Evolutionary conservation across 2,113 vertebrate genomes (phyloP).

Genomic region (Gopherus flavomarginatus): DNA sequence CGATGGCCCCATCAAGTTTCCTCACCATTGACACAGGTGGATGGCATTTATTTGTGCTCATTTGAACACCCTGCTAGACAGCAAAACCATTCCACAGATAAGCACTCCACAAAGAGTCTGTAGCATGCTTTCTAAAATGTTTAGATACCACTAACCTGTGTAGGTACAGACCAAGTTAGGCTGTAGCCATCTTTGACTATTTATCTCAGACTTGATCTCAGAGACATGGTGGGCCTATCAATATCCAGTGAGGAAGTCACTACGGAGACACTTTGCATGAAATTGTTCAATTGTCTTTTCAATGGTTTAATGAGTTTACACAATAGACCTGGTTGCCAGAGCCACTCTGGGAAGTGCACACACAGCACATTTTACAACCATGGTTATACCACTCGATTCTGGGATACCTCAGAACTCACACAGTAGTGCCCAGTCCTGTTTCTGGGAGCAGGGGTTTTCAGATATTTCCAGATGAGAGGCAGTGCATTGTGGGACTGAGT

Average conservation of each 20-base stretch:
- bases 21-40: neutral
- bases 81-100: neutral
- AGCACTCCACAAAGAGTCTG: neutral
- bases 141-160: neutral
- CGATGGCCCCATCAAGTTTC: neutral
- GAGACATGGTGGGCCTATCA: neutral
- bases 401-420: neutral
- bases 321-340: neutral
- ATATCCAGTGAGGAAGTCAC: neutral
- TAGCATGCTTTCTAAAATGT: neutral
- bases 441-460: neutral
- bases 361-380: neutral
- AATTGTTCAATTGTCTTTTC: neutral
- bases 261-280: neutral
- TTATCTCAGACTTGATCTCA: neutral
- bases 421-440: neutral
- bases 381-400: neutral
- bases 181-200: neutral
- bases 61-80: neutral
- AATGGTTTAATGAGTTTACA: neutral
- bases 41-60: neutral
- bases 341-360: neutral
- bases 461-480: neutral
- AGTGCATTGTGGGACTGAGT: neutral
- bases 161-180: neutral